phyloP scores from a whole-genome alignment of 2,113 vertebrate species.

The Alethe diademata region DNA sequence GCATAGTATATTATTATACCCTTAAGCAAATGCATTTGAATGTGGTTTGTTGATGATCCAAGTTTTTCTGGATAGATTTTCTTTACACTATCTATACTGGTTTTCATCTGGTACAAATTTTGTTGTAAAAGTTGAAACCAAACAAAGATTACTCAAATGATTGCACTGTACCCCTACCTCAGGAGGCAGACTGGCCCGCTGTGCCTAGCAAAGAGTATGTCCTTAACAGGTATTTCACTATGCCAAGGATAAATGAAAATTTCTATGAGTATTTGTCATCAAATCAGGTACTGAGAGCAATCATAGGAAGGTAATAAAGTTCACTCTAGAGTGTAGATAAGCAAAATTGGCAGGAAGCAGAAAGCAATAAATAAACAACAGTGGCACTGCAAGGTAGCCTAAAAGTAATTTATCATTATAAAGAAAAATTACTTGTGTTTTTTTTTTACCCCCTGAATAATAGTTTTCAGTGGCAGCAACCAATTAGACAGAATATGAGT shows the following conservation, averaged over 20 bases:
- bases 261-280: background rate
- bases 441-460: background rate
- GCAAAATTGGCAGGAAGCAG: background rate
- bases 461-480: slow-evolving; percentile 22
- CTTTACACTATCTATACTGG: background rate
- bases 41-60: background rate
- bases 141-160: background rate
- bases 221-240: background rate
- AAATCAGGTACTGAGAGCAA: background rate
- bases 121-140: background rate
- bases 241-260: background rate
- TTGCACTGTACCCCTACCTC: background rate
- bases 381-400: background rate
- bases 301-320: background rate
- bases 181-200: background rate
- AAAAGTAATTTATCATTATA: slow-evolving; percentile 43
- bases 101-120: background rate
- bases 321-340: background rate
- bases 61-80: background rate
- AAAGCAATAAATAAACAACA: slow-evolving; percentile 1
- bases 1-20: background rate
- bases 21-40: background rate
- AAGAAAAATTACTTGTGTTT: background rate
- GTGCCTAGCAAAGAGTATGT: background rate
- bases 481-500: slow-evolving; percentile 34